Conservation (phyloP, 2,888 invertebrate genomes). For the Acronicta aceris region DNA sequence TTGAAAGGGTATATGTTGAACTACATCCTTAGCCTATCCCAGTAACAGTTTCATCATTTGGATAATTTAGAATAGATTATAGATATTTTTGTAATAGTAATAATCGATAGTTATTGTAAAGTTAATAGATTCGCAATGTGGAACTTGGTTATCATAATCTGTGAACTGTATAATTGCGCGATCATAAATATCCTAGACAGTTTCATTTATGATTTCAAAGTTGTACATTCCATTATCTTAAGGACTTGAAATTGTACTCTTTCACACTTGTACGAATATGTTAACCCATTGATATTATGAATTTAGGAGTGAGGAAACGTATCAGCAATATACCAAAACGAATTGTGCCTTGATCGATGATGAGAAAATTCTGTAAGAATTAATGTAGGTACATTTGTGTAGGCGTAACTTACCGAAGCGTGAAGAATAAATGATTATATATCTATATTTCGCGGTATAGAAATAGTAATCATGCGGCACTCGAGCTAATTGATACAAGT, state of each 20-base stretch:
- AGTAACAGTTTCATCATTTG: constrained; percentile 81
- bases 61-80: constrained; percentile 86
- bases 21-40: constrained; percentile 87
- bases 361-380: constrained; percentile 78
- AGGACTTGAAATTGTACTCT: constrained; percentile 80
- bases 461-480: constrained; percentile 89
- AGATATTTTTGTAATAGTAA: constrained; percentile 88
- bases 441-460: constrained; percentile 89
- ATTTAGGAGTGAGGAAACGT: constrained; percentile 87
- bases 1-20: constrained; percentile 85
- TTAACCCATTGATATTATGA: constrained; percentile 84
- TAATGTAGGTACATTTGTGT: constrained; percentile 72
- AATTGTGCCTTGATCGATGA: constrained; percentile 86
- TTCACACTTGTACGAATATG: constrained; percentile 78
- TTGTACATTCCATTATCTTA: constrained; percentile 65
- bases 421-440: constrained; percentile 83
- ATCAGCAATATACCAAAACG: constrained; percentile 89
- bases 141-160: constrained; percentile 63
- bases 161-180: constrained; percentile 38
- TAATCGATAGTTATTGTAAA: constrained; percentile 82
- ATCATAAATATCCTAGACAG: constrained; percentile 30
- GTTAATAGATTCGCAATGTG: constrained; percentile 67
- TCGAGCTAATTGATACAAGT: constrained; percentile 79
- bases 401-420: constrained; percentile 67
- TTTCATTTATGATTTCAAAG: constrained; percentile 60